These are phyloP conservation scores for Caretta caretta DNA, from an alignment of 2,113 vertebrate genomes.

Conservation along the genomic window DNA sequence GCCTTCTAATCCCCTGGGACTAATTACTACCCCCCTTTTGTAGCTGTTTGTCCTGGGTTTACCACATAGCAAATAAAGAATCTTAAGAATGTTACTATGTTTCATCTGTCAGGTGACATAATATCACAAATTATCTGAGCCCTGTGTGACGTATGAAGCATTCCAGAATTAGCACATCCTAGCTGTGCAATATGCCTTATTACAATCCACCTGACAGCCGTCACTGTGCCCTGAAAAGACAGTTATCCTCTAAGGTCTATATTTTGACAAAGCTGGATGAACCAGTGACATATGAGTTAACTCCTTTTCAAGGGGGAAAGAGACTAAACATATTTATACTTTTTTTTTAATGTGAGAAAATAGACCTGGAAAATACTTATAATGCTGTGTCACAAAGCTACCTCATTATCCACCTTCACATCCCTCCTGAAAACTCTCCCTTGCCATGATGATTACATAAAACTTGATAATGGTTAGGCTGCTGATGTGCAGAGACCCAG, in stretches of 20 bases:
- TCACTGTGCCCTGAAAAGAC: neutral
- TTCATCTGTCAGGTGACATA: conserved; percentile 5
- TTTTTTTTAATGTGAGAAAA: neutral
- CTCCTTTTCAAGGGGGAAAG: neutral
- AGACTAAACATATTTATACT: neutral
- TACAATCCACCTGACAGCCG: neutral
- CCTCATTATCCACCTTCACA: neutral
- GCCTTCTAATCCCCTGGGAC: too few species aligned
- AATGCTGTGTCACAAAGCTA: neutral
- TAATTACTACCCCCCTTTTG: too few species aligned
- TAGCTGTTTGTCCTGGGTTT: too few species aligned
- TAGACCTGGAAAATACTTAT: neutral
- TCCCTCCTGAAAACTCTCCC: neutral
- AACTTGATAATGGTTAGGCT: neutral
- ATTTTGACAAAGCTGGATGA: neutral
- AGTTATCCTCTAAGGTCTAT: neutral
- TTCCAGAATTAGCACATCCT: conserved; percentile 13
- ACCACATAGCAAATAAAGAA: neutral
- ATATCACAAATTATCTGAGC: neutral
- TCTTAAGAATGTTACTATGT: neutral
- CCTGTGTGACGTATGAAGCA: neutral
- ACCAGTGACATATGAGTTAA: neutral
- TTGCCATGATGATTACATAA: neutral
- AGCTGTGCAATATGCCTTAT: neutral
- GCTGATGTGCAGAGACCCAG: neutral